Evolutionary conservation across 2,797 vertebrate species (phyloP), one percentile per base, ranked within the genome.

Genomic region (Acestrorhynchus altus): DNA sequence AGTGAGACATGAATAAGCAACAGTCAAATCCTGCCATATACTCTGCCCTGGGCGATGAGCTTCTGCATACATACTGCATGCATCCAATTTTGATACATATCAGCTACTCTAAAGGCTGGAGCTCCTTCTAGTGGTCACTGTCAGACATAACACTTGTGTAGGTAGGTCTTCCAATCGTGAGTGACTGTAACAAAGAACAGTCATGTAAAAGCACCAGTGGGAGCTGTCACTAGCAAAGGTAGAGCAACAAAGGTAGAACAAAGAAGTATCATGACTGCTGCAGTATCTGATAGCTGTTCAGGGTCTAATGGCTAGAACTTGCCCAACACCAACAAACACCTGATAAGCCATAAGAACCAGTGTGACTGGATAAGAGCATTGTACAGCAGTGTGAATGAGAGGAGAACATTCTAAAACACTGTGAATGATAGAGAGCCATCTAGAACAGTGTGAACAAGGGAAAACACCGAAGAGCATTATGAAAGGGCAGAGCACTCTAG

Each of bases 101-200:
- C 28, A 54, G 63, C 24, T 8, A 65, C 40, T 31, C 69, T 44
- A 63, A 49, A 66, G 26, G 22, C 39, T 35, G 24, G 67, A 56
- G 66, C 65, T 70, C 81, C 81, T 76, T 70, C 81, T 74, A 71
- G 79, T 83, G 81, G 78, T 1, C 39, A 11, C 28, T 59, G 16
- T 20, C 47, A 15, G 16, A 44, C 9, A 28, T 16, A 31, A 47
- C 61, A 54, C 60, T 13, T 67, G 65, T 54, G 31, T 31, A 24
- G 39, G 11, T 44, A 42, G 63, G 8, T 4, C 7, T 2, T 65
- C 8, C n/a, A 12, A 24, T 59, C 12, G 31, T 35, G 6, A 6
- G 12, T 1, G 20, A 35, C 13, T 2, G 16, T n/a, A 61, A 40
- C 1, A 4, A 74, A 22, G 35, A 54, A 10, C 49, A 75, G 63